phyloP scores from a whole-genome alignment of 2,113 vertebrate species.

The Neopipo cinnamomea region DNA sequence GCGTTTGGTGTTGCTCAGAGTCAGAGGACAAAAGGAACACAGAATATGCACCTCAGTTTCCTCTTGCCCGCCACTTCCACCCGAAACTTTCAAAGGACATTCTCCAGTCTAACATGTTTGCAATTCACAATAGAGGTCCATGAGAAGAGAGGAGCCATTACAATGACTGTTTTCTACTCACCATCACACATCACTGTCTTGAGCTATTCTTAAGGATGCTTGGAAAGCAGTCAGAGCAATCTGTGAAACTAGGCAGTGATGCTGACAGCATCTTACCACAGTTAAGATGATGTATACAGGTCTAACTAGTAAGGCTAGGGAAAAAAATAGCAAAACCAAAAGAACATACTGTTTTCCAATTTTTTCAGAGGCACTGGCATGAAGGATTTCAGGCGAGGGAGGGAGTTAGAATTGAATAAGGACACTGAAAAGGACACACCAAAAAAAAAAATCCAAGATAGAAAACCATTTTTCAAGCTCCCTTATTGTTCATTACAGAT shows the following conservation, averaged over 20 bases:
- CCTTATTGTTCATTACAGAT: slow-evolving; percentile 5
- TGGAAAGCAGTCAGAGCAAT: slow-evolving; percentile 48
- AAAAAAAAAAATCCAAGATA: not conserved
- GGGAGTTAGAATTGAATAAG: not conserved
- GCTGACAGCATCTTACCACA: slow-evolving; percentile 51
- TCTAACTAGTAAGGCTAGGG: not conserved
- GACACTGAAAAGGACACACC: not conserved
- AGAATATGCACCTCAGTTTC: not conserved
- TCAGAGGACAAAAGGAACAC: not conserved
- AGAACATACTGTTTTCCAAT: not conserved
- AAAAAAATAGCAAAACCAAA: not conserved
- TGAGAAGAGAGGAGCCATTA: not conserved
- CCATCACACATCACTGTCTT: slow-evolving; percentile 29
- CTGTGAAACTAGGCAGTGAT: slow-evolving; percentile 31
- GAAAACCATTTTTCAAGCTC: not conserved
- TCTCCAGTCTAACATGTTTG: not conserved
- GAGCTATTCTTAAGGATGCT: slow-evolving; percentile 51
- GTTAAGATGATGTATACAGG: slow-evolving; percentile 30
- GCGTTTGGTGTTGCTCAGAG: not conserved
- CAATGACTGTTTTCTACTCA: not conserved
- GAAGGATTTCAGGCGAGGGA: not conserved
- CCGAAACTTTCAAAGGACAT: not conserved
- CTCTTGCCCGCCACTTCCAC: not conserved
- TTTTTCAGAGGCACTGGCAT: not conserved
- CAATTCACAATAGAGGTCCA: not conserved